Conservation (phyloP, 1,140 invertebrate genomes). For the Tetramorium parvispinum region DNA sequence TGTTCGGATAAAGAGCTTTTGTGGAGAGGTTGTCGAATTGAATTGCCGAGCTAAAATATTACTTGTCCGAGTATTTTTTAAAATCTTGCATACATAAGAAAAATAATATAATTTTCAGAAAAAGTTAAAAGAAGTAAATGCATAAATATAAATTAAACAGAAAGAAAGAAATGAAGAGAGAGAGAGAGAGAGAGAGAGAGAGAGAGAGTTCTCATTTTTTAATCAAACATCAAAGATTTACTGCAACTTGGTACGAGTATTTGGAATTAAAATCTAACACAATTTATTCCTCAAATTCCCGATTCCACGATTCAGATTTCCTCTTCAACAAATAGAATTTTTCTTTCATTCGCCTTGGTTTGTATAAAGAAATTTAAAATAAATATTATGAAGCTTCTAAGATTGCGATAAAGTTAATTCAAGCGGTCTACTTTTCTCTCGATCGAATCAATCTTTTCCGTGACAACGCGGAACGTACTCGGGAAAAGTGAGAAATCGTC, state of each 20-base stretch:
- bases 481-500: not conserved
- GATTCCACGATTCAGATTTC: not conserved
- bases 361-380: not conserved
- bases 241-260: not conserved
- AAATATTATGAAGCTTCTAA: not conserved
- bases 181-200: not conserved
- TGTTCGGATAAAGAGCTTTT: not conserved
- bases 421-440: not conserved
- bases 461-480: not conserved
- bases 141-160: not conserved
- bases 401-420: not conserved
- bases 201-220: not conserved
- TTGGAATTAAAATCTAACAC: not conserved
- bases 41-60: not conserved
- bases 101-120: not conserved
- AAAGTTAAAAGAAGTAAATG: not conserved
- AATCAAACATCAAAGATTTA: slow-evolving; percentile 1
- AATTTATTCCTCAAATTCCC: not conserved
- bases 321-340: not conserved
- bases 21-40: not conserved
- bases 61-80: not conserved
- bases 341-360: not conserved
- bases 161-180: not conserved
- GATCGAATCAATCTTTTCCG: slow-evolving; percentile 2
- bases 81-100: not conserved